Conservation (phyloP, 2,797 vertebrate species). For the Falco biarmicus region DNA sequence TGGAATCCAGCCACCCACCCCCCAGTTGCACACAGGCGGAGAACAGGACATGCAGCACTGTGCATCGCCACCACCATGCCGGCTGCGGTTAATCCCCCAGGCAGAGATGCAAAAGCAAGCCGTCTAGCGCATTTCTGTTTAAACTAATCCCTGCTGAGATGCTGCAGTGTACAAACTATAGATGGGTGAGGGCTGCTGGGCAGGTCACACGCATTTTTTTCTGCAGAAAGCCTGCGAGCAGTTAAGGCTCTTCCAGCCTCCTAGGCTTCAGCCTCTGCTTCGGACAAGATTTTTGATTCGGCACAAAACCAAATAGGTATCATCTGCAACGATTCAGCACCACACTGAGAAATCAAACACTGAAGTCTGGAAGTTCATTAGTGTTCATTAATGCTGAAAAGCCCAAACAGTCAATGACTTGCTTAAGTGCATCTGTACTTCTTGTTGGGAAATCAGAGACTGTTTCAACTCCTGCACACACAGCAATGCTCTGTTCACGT, state of each 20-base stretch:
- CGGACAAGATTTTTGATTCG: not conserved
- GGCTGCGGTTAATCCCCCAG: not conserved
- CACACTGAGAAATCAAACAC: not conserved
- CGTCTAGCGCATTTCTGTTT: not conserved
- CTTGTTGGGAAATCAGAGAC: not conserved
- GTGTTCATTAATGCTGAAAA: not conserved
- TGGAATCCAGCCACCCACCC: accelerated
- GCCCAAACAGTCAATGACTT: not conserved
- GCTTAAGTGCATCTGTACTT: not conserved
- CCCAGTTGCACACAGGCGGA: accelerated
- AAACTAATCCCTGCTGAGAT: not conserved
- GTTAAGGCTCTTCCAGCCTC: not conserved
- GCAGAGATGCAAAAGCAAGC: not conserved
- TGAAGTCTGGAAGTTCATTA: not conserved
- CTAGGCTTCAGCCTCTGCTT: not conserved
- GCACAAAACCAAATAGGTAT: not conserved
- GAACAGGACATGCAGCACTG: not conserved
- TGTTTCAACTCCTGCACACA: not conserved
- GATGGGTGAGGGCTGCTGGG: not conserved
- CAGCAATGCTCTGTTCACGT: not conserved
- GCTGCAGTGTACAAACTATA: not conserved
- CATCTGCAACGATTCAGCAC: not conserved
- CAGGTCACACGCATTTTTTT: not conserved
- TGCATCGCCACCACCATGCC: accelerated
- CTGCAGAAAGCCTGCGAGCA: not conserved